Evolutionary conservation across 1,140 invertebrate species (phyloP).

Genomic region (Spodoptera litura): DNA sequence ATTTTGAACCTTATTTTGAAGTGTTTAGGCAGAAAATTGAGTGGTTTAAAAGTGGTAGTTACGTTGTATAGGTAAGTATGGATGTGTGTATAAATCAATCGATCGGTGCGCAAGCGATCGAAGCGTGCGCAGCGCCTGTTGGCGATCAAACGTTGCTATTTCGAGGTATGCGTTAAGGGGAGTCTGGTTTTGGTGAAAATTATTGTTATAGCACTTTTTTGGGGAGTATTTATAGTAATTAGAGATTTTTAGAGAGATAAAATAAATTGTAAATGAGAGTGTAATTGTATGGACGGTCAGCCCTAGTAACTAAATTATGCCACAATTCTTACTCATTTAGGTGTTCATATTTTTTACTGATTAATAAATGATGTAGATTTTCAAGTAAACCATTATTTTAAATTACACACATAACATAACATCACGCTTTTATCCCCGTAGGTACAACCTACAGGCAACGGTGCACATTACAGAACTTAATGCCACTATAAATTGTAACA

Average conservation of each 20-base stretch:
- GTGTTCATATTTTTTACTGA: too few species aligned
- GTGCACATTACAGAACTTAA: too few species aligned
- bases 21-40: conserved; percentile 10
- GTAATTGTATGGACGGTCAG: too few species aligned
- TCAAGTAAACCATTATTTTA: too few species aligned
- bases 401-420: too few species aligned
- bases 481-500: too few species aligned
- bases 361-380: too few species aligned
- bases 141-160: conserved; percentile 79
- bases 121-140: conserved; percentile 73
- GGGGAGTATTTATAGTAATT: conserved; percentile 41
- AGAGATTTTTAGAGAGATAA: background rate
- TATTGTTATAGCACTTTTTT: conserved; percentile 24
- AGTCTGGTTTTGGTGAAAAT: conserved; percentile 31
- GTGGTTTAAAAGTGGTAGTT: conserved; percentile 1
- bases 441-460: too few species aligned
- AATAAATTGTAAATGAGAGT: too few species aligned
- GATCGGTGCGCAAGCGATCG: conserved; percentile 73
- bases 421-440: too few species aligned
- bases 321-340: too few species aligned
- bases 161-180: conserved; percentile 66
- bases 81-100: conserved; percentile 80
- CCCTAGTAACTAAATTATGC: too few species aligned
- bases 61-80: conserved; percentile 38
- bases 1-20: background rate